phyloP scores from a whole-genome alignment of 2,888 invertebrate species.

The Coecobrya sp. region DNA sequence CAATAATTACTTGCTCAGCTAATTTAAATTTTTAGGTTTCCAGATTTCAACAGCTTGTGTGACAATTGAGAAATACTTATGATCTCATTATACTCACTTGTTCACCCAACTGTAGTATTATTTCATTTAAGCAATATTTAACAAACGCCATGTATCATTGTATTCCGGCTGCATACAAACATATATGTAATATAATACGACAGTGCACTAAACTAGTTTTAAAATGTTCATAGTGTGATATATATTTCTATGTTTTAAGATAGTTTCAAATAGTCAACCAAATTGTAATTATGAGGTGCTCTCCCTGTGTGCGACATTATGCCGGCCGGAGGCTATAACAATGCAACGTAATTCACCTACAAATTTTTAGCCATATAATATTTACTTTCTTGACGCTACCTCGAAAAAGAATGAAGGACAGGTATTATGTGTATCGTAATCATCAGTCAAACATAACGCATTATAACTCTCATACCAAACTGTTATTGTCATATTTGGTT shows the following conservation, averaged over 20 bases:
- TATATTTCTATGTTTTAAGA: background rate
- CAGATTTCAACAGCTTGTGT: background rate
- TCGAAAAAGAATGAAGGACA: conserved; percentile 39
- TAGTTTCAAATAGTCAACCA: background rate
- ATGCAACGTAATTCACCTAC: background rate
- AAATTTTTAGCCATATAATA: background rate
- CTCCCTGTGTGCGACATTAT: background rate
- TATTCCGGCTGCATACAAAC: too few relatives aligned
- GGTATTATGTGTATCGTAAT: conserved; percentile 33
- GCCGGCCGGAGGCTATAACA: conserved; percentile 20
- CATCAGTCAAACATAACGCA: background rate
- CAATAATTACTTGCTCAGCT: background rate
- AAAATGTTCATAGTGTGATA: background rate
- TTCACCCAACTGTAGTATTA: background rate
- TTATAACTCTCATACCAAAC: background rate
- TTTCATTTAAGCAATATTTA: background rate
- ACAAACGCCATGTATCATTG: background rate
- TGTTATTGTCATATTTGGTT: conserved; percentile 23
- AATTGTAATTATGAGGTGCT: background rate
- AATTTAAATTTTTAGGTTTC: background rate
- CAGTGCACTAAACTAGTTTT: too few relatives aligned
- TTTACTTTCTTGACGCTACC: conserved; percentile 36
- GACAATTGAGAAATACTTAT: background rate
- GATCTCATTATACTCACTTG: background rate
- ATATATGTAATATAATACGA: too few relatives aligned